These are phyloP conservation scores for Epinephelus lanceolatus DNA, from an alignment of 2,113 vertebrate species.

Conservation along the genomic window DNA sequence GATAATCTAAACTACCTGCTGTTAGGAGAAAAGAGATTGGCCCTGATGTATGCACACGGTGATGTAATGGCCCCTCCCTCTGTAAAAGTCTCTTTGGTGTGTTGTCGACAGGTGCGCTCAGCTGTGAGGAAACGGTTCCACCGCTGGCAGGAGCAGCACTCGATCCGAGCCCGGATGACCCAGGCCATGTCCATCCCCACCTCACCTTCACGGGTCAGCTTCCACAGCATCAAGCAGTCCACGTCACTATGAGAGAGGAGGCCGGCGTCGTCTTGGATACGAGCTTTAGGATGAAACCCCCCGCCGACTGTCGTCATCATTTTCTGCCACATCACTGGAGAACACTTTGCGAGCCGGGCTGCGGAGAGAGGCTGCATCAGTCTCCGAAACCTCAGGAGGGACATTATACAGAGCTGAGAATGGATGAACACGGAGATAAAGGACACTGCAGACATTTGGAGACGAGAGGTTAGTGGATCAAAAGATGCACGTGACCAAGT, in stretches of 20 bases:
- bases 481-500: constrained; percentile 53
- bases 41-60: too few relatives aligned
- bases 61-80: too few relatives aligned
- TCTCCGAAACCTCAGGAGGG: constrained; percentile 59
- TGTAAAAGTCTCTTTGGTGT: too few relatives aligned
- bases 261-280: constrained; percentile 14
- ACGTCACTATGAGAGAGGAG: constrained; percentile 73
- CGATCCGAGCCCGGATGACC: constrained; percentile 90
- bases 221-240: constrained; percentile 98
- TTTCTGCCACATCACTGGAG: constrained; percentile 60
- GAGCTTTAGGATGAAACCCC: not conserved
- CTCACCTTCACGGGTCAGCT: constrained; percentile 95
- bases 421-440: constrained; percentile 19
- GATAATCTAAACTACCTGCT: too few relatives aligned
- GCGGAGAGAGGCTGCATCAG: constrained; percentile 35
- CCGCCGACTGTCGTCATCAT: constrained; percentile 27
- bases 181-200: constrained; percentile 98
- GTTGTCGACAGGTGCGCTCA: constrained; percentile 87
- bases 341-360: constrained; percentile 39
- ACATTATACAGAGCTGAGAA: constrained; percentile 38
- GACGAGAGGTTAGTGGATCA: constrained; percentile 63
- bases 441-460: constrained; percentile 54
- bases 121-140: constrained; percentile 93
- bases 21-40: too few relatives aligned
- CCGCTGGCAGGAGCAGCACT: constrained; percentile 96